These are phyloP conservation scores for Microchirus variegatus DNA, from an alignment of 2,797 vertebrate species.

Conservation along the genomic window DNA sequence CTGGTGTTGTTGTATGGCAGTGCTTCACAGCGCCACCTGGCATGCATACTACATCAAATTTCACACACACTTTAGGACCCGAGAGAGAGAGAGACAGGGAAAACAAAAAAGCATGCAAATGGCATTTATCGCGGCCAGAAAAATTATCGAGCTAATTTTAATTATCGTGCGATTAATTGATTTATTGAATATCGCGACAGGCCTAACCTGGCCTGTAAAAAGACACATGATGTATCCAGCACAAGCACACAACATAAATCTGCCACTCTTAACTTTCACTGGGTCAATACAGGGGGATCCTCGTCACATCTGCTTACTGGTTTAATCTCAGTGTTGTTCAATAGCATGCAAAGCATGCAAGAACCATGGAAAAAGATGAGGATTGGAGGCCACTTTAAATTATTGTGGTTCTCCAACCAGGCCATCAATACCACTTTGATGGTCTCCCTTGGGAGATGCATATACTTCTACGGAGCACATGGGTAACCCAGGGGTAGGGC, in stretches of 20 bases:
- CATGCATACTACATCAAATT: no score
- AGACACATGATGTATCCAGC: not conserved
- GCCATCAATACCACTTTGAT: constrained; percentile 28
- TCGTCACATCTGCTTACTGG: not conserved
- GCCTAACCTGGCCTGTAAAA: not conserved
- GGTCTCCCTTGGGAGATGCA: constrained; percentile 4
- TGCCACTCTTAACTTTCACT: constrained; percentile 3
- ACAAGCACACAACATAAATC: not conserved
- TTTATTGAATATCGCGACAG: no score
- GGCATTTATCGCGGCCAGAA: no score
- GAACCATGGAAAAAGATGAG: not conserved
- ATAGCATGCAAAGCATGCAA: not conserved
- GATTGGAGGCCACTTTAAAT: constrained; percentile 17
- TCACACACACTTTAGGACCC: no score
- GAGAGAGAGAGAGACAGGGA: no score
- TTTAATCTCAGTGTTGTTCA: not conserved
- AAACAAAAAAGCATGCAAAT: no score
- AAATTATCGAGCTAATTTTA: no score
- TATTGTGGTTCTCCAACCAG: constrained; percentile 21
- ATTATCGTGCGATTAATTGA: no score
- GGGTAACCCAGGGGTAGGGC: constrained; percentile 4
- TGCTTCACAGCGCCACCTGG: no score
- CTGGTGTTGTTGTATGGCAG: no score
- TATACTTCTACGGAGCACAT: constrained; percentile 26
- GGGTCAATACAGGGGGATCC: not conserved